Evolutionary conservation across 2,888 invertebrate genomes (phyloP).

Genomic region (Campaea margaritaria): DNA sequence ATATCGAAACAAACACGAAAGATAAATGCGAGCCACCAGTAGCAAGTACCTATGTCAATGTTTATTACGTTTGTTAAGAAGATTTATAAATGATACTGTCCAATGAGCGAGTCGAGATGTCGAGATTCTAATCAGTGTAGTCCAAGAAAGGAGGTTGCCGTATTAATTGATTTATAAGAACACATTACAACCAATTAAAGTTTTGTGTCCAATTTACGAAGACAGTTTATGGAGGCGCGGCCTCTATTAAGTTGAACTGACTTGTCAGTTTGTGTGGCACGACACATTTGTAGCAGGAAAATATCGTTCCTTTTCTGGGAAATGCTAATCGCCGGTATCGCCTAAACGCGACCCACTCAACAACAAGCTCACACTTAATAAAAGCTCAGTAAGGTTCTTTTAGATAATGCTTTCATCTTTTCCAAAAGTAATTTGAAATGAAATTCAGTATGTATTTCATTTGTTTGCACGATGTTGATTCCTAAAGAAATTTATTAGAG

Average conservation of each 20-base stretch:
- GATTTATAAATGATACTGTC: constrained; percentile 57
- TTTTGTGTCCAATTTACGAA: constrained; percentile 62
- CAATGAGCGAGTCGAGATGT: constrained; percentile 51
- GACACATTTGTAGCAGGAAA: constrained; percentile 46
- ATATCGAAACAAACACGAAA: constrained; percentile 38
- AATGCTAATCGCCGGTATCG: constrained; percentile 19
- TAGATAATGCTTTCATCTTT: neutral
- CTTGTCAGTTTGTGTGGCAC: constrained; percentile 53
- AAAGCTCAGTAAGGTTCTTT: neutral
- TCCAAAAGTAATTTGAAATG: neutral
- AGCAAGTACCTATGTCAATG: constrained; percentile 40
- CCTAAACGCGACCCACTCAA: constrained; percentile 6
- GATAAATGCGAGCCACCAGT: constrained; percentile 42
- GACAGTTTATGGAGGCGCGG: constrained; percentile 54
- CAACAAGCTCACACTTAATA: neutral
- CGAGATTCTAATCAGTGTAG: constrained; percentile 62
- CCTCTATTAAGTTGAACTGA: constrained; percentile 55
- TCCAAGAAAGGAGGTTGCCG: constrained; percentile 61
- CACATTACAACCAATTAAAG: constrained; percentile 74
- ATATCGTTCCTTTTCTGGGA: constrained; percentile 26
- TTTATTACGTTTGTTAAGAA: constrained; percentile 55
- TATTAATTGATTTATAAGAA: constrained; percentile 75
- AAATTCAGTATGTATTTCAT: neutral
- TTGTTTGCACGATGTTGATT: neutral
- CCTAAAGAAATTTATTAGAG: neutral